phyloP scores from a whole-genome alignment of 2,888 invertebrate species.

The Carterocephalus palaemon region DNA sequence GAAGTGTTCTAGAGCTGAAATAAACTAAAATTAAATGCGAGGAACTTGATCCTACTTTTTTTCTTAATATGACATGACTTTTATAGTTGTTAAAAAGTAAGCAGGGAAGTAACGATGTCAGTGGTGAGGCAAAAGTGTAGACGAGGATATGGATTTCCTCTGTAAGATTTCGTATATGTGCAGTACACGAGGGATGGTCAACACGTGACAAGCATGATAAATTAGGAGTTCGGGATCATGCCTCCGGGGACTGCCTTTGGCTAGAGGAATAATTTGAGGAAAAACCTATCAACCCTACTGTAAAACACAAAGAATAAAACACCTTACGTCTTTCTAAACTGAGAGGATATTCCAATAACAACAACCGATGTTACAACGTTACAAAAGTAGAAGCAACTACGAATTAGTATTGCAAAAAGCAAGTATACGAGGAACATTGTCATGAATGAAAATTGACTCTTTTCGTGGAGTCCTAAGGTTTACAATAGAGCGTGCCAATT shows the following conservation, averaged over 20 bases:
- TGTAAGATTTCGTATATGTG: conserved; percentile 50
- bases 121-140: conserved; percentile 15
- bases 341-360: conserved; percentile 34
- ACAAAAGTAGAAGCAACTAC: conserved; percentile 60
- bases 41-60: no score
- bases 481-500: conserved; percentile 33
- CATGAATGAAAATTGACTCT: conserved; percentile 22
- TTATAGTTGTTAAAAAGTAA: background rate
- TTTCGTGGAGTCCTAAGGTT: conserved; percentile 37
- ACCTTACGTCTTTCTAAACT: conserved; percentile 37
- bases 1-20: no score
- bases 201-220: conserved; percentile 77
- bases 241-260: conserved; percentile 69
- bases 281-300: conserved; percentile 50
- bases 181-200: conserved; percentile 74
- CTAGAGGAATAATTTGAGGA: conserved; percentile 47
- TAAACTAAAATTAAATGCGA: no score
- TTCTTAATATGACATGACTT: no score
- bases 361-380: conserved; percentile 41
- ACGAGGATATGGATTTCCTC: conserved; percentile 33
- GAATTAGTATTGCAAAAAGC: conserved; percentile 71
- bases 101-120: conserved; percentile 11
- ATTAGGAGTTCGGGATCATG: conserved; percentile 73
- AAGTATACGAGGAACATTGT: conserved; percentile 38
- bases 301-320: conserved; percentile 37